Base-by-base conservation (phyloP, 2,113 vertebrate genomes). In the Hassar affinis region DNA sequence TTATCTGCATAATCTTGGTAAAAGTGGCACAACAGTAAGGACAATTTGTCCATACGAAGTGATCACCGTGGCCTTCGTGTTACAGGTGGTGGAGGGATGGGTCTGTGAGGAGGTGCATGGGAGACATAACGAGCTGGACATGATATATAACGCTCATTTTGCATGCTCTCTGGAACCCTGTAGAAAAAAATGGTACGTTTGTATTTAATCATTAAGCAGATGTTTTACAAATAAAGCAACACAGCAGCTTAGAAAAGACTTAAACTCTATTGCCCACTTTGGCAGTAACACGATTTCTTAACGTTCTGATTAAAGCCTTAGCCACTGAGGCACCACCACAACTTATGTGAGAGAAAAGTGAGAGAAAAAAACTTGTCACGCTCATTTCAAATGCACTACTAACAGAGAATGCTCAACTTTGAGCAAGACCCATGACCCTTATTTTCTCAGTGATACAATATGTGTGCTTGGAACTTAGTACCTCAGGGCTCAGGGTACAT, bases 131-230 rank as follows among this genome's bases (percentile, higher is more conserved):
- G 91, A 1, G 87, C 85, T 0, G 93, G 93, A 82, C 79, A 90
- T 52, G 91, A 85, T 33, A 91, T 86, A 86, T 95, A 95, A 42
- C 92, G 93, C 76, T 94, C 94, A 0, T 91, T 12, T 27, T 42
- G 20, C 64, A 45, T n/a, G 42, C 54, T 74, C 20, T 93, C 93
- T 30, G 89, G 86, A 33, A 80, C 52, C 88, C 94, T 95, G 78
- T 2, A 27, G 82, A 27, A 89, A 66, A 88, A 66, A 54, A 30
- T 5, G 3, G n/a, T 18, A 42, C 10, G 38, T 30, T 57, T 57
- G 17, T 10, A 20, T 30, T 4, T 56, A 77, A 10, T 35, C 33
- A 25, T 38, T 33, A 56, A 35, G 27, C 51, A 77, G 6, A 56
- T 33, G 33, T 4, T 56, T 77, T 33, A 42, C 38, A 2, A 42